Evolutionary conservation across 2,113 vertebrate genomes (phyloP), one percentile per base, ranked within the genome.

Genomic region (Platysteira castanea): DNA sequence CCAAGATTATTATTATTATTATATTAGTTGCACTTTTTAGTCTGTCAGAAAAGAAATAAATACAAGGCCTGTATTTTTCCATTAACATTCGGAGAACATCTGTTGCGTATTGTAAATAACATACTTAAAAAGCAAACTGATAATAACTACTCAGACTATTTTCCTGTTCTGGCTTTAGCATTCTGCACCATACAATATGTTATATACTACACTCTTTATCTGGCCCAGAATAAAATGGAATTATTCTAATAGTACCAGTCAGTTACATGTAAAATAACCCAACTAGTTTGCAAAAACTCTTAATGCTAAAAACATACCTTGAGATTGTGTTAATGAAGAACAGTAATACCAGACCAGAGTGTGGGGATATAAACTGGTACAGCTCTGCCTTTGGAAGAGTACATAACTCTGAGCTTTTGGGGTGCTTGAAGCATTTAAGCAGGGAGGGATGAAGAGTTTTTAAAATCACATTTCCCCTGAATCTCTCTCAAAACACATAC

Each of bases 61-160:
- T 94, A 97, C 97, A 97, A 97, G 95, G 98, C 95, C 96, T 98
- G 96, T 98, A 97, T 98, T 98, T 98, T 97, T 97, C 96, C 96
- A 97, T 98, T 98, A 98, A 91, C 97, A 97, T 97, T 98, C 89
- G 35, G 97, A 59, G 97, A 98, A 98, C 98, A 98, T 98, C 98
- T 98, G 98, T 96, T 98, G 98, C 97, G 96, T 98, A 96, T 98
- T 98, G 98, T 98, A 98, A 98, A 98, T 98, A 98, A 97, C 98
- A 98, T 98, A 98, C 98, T 98, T 97, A 97, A 53, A 98, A 98
- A 98, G 97, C 96, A 97, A 98, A 96, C 97, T 97, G 97, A 97
- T 98, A 94, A 93, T 96, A 95, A 95, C 91, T 92, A 95, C 97
- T 97, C 97, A 90, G 96, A 94, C 96, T 97, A 89, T 97, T 97